Conservation (phyloP, 2,888 invertebrate genomes). For the Malachius bipustulatus region DNA sequence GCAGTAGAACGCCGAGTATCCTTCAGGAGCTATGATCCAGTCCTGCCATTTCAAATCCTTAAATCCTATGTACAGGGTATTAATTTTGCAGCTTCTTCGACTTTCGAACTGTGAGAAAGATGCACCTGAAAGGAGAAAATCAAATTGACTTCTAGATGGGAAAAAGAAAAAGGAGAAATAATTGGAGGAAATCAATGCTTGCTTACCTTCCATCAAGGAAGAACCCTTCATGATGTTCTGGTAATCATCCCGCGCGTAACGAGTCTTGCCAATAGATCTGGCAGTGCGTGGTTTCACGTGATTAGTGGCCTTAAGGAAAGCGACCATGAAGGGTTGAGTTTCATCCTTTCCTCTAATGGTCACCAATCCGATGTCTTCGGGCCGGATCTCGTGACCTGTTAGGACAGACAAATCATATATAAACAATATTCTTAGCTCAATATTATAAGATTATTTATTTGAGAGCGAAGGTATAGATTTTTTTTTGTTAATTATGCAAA, state of each 20-base stretch:
- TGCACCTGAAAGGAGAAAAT: too few relatives aligned
- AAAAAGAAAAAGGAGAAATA: too few relatives aligned
- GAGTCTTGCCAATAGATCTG: conserved; percentile 44
- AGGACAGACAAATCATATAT: too few relatives aligned
- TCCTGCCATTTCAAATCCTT: conserved; percentile 84
- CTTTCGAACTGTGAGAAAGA: too few relatives aligned
- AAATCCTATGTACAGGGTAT: conserved; percentile 86
- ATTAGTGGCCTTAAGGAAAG: conserved; percentile 60
- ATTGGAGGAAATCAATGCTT: too few relatives aligned
- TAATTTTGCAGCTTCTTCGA: conserved; percentile 71
- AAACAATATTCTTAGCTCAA: too few relatives aligned
- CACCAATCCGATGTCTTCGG: conserved; percentile 75
- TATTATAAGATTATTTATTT: too few relatives aligned
- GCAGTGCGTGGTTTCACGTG: conserved; percentile 45
- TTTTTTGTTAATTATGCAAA: too few relatives aligned
- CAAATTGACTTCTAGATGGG: too few relatives aligned
- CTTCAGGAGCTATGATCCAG: conserved; percentile 94
- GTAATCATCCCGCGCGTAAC: conserved; percentile 41
- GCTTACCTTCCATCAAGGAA: conserved; percentile 19
- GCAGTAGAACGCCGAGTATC: conserved; percentile 89
- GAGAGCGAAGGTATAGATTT: too few relatives aligned
- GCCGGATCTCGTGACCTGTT: conserved; percentile 69
- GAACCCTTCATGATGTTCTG: conserved; percentile 38
- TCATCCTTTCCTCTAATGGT: conserved; percentile 66
- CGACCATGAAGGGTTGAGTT: conserved; percentile 86